These are phyloP conservation scores for Brachionichthys hirsutus DNA, from an alignment of 2,113 vertebrate species.

Conservation along the genomic window DNA sequence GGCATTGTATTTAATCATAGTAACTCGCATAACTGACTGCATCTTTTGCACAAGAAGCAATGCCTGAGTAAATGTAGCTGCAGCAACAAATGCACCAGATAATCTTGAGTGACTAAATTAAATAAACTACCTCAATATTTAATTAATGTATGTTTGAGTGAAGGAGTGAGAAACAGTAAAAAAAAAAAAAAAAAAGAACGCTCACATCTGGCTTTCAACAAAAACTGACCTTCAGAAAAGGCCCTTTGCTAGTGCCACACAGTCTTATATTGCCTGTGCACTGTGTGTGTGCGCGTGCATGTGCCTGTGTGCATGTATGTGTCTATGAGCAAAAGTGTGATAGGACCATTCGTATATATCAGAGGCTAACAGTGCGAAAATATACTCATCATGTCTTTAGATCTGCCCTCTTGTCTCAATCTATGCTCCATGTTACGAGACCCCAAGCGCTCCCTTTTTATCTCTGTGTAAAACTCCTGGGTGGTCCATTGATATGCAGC, in stretches of 20 bases:
- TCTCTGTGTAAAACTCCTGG: conserved; percentile 69
- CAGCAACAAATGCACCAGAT: neutral
- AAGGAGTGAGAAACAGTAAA: conserved; percentile 1
- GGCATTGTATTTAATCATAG: no score
- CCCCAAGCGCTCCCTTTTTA: conserved; percentile 25
- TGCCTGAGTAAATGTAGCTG: neutral
- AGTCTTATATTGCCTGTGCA: neutral
- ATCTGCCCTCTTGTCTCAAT: conserved; percentile 52
- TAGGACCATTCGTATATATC: conserved; percentile 48
- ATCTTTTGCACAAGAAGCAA: neutral
- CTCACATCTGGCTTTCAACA: no score
- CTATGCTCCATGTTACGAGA: conserved; percentile 38
- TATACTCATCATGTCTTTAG: conserved; percentile 49
- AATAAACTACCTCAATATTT: conserved; percentile 7
- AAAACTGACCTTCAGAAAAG: no score
- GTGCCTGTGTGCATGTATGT: conserved; percentile 5
- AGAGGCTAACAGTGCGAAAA: conserved; percentile 56
- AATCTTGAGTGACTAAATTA: neutral
- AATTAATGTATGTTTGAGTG: neutral
- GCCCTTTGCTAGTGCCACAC: no score
- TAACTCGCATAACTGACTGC: neutral
- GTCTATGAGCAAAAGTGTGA: conserved; percentile 5
- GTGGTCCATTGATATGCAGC: conserved; percentile 75
- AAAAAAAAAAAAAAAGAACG: no score
- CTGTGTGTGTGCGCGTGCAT: neutral